A percentile compares a stretch with the other conserved stretches of the same genome.
These are phyloP conservation scores for Somateria mollissima DNA, from an alignment of 2,797 vertebrate species.

Conservation along the genomic window DNA sequence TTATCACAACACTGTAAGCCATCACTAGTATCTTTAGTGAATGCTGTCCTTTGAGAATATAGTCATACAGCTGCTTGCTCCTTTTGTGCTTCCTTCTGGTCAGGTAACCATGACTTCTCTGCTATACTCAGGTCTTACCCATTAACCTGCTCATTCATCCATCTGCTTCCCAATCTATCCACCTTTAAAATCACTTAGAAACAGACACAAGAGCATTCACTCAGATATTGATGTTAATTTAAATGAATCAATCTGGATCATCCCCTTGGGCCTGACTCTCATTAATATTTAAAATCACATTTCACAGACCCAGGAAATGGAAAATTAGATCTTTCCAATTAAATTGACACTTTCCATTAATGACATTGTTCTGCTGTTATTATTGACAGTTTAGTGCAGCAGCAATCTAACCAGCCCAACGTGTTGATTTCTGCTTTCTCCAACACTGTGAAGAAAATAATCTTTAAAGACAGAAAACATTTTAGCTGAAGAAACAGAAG, in stretches of 20 bases:
- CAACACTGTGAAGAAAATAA: not conserved
- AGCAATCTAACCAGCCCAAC: not conserved
- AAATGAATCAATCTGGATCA: not conserved
- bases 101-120: not conserved
- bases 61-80: not conserved
- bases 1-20: not conserved
- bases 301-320: conserved; percentile 1
- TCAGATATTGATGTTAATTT: not conserved
- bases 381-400: not conserved
- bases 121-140: not conserved
- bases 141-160: not conserved
- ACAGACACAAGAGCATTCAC: not conserved
- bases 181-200: not conserved
- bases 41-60: not conserved
- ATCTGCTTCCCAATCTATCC: not conserved
- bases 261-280: not conserved
- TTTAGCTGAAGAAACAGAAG: not conserved
- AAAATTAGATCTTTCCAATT: conserved; percentile 21
- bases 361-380: not conserved
- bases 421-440: not conserved
- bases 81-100: not conserved
- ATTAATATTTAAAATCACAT: conserved; percentile 33
- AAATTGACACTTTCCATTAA: not conserved
- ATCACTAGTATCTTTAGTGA: not conserved
- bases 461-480: not conserved